These are phyloP conservation scores for Bombus difficillimus DNA, from an alignment of 1,140 invertebrate species.

Conservation along the genomic window DNA sequence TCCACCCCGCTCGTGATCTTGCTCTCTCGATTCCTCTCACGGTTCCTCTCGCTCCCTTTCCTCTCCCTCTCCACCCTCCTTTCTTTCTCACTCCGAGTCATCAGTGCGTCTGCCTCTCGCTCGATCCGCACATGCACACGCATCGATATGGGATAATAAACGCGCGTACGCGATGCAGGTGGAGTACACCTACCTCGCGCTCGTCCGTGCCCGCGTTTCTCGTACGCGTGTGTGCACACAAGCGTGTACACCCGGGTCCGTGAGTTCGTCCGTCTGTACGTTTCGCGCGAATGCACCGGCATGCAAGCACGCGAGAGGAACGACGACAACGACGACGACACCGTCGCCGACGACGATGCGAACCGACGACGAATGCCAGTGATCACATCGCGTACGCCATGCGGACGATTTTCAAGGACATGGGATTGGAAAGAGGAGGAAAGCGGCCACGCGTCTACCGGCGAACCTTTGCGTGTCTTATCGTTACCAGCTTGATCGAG, in stretches of 20 bases:
- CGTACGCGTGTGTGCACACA: conserved; percentile 42
- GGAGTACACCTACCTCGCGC: conserved; percentile 20
- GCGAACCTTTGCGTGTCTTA: conserved; percentile 29
- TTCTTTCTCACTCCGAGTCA: conserved; percentile 2
- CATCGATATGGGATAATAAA: conserved; percentile 56
- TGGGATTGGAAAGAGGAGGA: conserved; percentile 4
- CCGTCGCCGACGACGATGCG: background rate
- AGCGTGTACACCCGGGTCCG: background rate
- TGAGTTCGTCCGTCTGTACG: background rate
- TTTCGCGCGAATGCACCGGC: conserved; percentile 60
- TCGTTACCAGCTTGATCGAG: conserved; percentile 1
- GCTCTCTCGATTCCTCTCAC: conserved; percentile 27
- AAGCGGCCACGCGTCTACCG: background rate
- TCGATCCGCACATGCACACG: conserved; percentile 35
- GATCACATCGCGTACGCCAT: conserved; percentile 39
- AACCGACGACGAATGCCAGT: background rate
- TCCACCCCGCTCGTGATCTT: conserved; percentile 9
- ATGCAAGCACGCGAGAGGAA: conserved; percentile 58
- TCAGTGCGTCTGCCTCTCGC: conserved; percentile 41
- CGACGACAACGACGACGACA: conserved; percentile 34
- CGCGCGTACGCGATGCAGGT: conserved; percentile 45
- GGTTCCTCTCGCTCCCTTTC: conserved; percentile 2
- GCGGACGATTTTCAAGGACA: conserved; percentile 59
- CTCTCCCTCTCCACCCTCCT: background rate
- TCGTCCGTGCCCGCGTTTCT: conserved; percentile 8